Evolutionary conservation across 2,797 vertebrate species (phyloP).

Genomic region (Trachurus trachurus): DNA sequence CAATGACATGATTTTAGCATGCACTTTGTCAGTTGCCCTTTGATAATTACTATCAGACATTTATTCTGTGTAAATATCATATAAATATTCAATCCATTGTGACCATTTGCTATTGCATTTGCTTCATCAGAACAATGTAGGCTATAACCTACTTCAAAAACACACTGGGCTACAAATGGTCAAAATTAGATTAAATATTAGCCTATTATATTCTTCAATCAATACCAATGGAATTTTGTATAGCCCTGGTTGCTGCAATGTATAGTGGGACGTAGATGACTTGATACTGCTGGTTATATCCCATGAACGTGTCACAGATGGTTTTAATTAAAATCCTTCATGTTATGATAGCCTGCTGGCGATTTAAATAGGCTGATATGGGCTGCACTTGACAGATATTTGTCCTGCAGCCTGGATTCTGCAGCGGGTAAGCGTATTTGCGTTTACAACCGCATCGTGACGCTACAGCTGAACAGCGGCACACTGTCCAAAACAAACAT

Average conservation of each 20-base stretch:
- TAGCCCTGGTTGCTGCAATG: neutral
- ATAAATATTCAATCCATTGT: neutral
- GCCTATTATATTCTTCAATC: neutral
- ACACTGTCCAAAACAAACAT: conserved; percentile 66
- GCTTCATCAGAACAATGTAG: neutral
- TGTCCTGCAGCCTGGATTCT: neutral
- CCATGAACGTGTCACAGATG: neutral
- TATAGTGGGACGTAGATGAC: neutral
- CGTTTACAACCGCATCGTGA: conserved; percentile 62
- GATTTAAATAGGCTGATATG: neutral
- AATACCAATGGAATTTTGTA: neutral
- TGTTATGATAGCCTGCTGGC: neutral
- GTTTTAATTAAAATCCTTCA: neutral
- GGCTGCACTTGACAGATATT: neutral
- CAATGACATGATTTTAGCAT: neutral
- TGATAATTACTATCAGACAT: neutral
- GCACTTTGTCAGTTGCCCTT: neutral
- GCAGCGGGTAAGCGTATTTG: conserved; percentile 28
- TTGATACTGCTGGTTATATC: neutral
- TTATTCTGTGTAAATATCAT: neutral
- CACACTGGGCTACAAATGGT: neutral
- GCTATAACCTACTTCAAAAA: neutral
- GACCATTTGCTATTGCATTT: neutral
- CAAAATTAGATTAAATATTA: neutral
- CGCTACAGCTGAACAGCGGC: conserved; percentile 59